Base-by-base conservation (phyloP, 2,888 invertebrate genomes). In the Acanthopleura granulata region DNA sequence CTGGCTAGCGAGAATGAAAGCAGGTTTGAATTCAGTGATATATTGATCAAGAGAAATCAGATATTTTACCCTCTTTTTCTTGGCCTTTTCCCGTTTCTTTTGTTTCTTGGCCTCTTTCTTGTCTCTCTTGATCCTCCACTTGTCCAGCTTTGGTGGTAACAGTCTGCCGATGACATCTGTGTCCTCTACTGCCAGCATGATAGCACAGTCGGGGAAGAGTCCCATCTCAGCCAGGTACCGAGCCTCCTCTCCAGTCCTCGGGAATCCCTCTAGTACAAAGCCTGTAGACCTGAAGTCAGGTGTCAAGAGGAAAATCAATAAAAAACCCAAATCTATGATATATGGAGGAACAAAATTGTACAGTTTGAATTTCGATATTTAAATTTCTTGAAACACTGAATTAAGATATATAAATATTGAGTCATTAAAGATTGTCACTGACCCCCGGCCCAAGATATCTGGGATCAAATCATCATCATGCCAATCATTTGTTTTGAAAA, bases 231-330 rank as follows among this genome's bases (percentile, higher is more conserved):
- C 82, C 74, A 91, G 74, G 79, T 84, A 89, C 12, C 82, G 81
- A n/a, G 83, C 85, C 76, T 91, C 91, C 12, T 89, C 90, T 25
- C 84, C 79, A 18, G 86, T 88, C 22, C 88, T 80, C 9, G 91
- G 91, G 76, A 89, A 91, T 25, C 90, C 91, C 76, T 91, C 91
- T 76, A 91, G 81, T 15, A 91, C 82, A 80, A 91, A 90, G 0
- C 91, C 91, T 57, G 88, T 88, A 0, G 87, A 88, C 75, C 89
- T 89, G 82, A n/a, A n/a, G n/a, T n/a, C n/a, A n/a, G n/a, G n/a
- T n/a, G n/a, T n/a, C n/a, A n/a, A n/a, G n/a, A n/a, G n/a, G n/a
- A n/a, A n/a, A n/a, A n/a, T n/a, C n/a, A n/a, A n/a, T n/a, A n/a
- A n/a, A n/a, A n/a, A n/a, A n/a, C n/a, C n/a, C n/a, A n/a, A n/a